Base-by-base conservation (phyloP, 2,113 vertebrate species). In the Grantiella picta region DNA sequence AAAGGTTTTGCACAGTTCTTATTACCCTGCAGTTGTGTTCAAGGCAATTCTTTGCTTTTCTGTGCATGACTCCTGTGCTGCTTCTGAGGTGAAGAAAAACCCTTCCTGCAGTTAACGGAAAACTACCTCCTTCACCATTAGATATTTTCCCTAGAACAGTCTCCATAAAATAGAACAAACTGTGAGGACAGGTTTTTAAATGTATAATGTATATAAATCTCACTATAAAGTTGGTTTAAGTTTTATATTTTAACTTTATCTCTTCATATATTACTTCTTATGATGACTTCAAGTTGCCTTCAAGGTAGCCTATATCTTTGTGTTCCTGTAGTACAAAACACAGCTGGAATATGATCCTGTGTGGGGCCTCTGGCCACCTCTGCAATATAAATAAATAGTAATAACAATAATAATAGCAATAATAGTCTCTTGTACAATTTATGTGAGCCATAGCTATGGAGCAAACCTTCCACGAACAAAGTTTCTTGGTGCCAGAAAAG, bases 401-500 rank as follows among this genome's bases (percentile, higher is more conserved):
- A 45, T 27, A 82, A 35, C 68, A 49, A 49, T 45, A 71, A 38
- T 28, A 40, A 21, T 38, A 29, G 11, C 10, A 70, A 61, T 70
- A 85, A 28, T 57, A 73, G 5, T 15, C 27, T 77, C 27, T 50
- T 23, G 1, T 64, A 47, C 27, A 71, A 86, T 89, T 91, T 82
- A 79, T 88, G 73, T 84, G 85, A 40, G 16, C 36, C 81, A 31
- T 8, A 52, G 24, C 35, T 71, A 10, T 19, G 19, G 38, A 40
- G 12, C 38, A 91, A 78, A 89, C 33, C 38, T 86, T 92, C 79
- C 35, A 36, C 2, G 9, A 91, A 60, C 61, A 91, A 87, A 65
- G 65, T 69, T 95, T 71, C 81, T 89, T 79, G 57, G 65, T 96
- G 53, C 73, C 84, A 94, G 83, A 94, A 28, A 79, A 85, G 36